Conservation (phyloP, 1,140 invertebrate genomes). For the Dinoponera quadriceps region DNA sequence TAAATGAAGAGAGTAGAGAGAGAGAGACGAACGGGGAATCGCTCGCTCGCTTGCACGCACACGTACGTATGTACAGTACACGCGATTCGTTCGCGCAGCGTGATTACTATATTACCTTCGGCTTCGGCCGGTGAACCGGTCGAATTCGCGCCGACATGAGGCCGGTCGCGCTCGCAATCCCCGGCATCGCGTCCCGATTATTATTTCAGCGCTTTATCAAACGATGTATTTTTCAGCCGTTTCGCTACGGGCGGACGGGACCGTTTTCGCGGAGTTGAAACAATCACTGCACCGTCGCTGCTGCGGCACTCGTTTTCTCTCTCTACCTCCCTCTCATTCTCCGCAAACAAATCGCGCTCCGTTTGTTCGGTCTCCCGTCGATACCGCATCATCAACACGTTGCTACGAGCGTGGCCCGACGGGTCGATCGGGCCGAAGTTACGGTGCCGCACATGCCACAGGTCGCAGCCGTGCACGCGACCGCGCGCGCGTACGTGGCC, state of each 20-base stretch:
- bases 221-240: too few relatives aligned
- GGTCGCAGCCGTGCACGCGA: background rate
- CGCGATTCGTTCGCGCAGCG: background rate
- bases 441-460: background rate
- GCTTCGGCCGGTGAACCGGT: conserved; percentile 77
- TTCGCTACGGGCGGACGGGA: too few relatives aligned
- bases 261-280: too few relatives aligned
- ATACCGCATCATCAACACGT: conserved; percentile 42
- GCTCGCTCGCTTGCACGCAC: background rate
- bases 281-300: too few relatives aligned
- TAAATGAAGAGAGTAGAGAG: conserved; percentile 34
- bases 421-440: conserved; percentile 56
- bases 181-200: conserved; percentile 72
- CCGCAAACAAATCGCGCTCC: background rate
- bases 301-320: too few relatives aligned
- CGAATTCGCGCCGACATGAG: conserved; percentile 81
- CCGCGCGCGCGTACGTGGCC: background rate
- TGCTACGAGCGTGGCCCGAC: conserved; percentile 64
- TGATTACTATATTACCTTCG: conserved; percentile 78
- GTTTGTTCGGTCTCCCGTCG: background rate
- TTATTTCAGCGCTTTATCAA: background rate
- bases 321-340: too few relatives aligned
- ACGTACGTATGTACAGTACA: too few relatives aligned
- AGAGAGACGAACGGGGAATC: background rate
- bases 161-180: conserved; percentile 80